Conservation (phyloP, 2,888 invertebrate genomes). For the Drosophila borealis region DNA sequence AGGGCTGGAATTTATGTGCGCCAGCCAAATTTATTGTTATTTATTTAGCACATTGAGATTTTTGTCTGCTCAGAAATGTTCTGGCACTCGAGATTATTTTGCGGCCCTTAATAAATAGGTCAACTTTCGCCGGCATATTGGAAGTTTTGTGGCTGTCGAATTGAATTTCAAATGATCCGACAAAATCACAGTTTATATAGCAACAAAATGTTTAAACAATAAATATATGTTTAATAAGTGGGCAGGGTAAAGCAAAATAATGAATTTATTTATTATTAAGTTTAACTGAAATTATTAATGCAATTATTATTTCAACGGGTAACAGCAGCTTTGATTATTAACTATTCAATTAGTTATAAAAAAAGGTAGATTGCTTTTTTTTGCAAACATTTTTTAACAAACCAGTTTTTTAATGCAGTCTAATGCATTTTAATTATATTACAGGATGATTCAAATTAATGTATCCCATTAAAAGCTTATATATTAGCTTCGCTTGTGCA, state of each 20-base stretch:
- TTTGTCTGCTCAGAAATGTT: slow-evolving; percentile 14
- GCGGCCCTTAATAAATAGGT: slow-evolving; percentile 52
- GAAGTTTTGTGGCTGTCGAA: slow-evolving; percentile 16
- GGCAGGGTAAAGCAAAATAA: background rate
- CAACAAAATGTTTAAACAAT: slow-evolving; percentile 3
- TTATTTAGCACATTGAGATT: slow-evolving; percentile 52
- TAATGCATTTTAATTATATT: too few relatives aligned
- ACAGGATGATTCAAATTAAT: too few relatives aligned
- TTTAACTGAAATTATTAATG: background rate
- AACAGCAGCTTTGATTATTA: background rate
- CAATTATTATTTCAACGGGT: background rate
- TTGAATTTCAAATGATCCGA: slow-evolving; percentile 6
- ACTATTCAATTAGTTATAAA: too few relatives aligned
- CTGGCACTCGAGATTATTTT: slow-evolving; percentile 47
- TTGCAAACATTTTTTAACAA: too few relatives aligned
- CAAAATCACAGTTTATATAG: slow-evolving; percentile 10
- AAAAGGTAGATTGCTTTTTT: too few relatives aligned
- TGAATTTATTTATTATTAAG: background rate
- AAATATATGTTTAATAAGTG: background rate
- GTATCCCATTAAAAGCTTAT: too few relatives aligned
- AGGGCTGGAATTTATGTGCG: slow-evolving; percentile 36
- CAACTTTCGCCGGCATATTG: slow-evolving; percentile 12
- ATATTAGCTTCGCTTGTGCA: too few relatives aligned
- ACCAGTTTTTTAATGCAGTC: too few relatives aligned
- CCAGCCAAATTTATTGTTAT: slow-evolving; percentile 67